Evolutionary conservation across 2,888 invertebrate genomes (phyloP).

Genomic region (Heliconius sara): DNA sequence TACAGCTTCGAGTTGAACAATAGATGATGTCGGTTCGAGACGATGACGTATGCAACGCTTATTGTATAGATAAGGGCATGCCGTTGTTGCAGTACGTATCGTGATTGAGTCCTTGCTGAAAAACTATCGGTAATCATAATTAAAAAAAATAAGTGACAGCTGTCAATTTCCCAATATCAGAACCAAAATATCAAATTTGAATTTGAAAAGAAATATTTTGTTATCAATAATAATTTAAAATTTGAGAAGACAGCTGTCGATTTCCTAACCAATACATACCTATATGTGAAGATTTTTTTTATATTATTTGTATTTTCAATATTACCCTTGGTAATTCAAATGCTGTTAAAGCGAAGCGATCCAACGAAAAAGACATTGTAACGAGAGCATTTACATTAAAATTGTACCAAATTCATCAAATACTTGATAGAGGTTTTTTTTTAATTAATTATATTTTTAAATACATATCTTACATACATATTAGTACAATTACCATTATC

Average conservation of each 20-base stretch:
- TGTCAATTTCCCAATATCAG: not conserved
- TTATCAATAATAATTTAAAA: not conserved
- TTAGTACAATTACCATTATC: conserved; percentile 81
- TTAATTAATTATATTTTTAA: conserved; percentile 62
- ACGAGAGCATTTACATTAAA: conserved; percentile 78
- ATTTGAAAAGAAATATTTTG: no score
- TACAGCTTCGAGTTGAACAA: conserved; percentile 56
- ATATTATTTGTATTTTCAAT: conserved; percentile 39
- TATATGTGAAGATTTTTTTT: not conserved
- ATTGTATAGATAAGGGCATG: conserved; percentile 82
- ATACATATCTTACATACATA: conserved; percentile 84
- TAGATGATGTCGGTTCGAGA: conserved; percentile 67
- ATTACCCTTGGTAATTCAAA: conserved; percentile 53
- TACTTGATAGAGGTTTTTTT: conserved; percentile 44
- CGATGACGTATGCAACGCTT: conserved; percentile 83
- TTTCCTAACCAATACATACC: not conserved
- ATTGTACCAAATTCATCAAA: conserved; percentile 76
- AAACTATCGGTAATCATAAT: not conserved
- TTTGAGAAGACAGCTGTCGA: not conserved
- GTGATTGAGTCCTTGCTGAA: conserved; percentile 76
- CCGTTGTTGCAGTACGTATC: conserved; percentile 83
- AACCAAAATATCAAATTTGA: not conserved
- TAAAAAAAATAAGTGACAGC: not conserved
- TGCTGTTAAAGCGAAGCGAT: conserved; percentile 70
- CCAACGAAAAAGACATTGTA: conserved; percentile 80